These are phyloP conservation scores for Heteromormyrus szaboi DNA, from an alignment of 2,797 vertebrate genomes.

Conservation along the genomic window DNA sequence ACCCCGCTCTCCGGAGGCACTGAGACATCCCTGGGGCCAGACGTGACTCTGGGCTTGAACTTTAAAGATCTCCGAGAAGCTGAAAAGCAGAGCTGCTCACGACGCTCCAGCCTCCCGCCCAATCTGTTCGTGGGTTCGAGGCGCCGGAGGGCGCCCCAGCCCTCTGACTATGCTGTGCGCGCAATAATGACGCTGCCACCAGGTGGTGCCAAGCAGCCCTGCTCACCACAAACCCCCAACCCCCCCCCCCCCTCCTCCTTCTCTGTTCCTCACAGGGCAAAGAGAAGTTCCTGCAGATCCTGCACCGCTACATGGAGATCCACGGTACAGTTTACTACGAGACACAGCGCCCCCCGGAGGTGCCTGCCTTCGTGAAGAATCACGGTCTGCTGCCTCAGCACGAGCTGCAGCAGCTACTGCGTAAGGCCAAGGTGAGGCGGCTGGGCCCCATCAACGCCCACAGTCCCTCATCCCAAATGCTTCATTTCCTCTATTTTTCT, in stretches of 20 bases:
- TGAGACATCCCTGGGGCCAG: neutral
- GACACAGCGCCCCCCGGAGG: conserved; percentile 84
- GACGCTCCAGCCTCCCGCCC: neutral
- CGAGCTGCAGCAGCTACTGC: conserved; percentile 88
- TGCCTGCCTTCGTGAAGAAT: conserved; percentile 89
- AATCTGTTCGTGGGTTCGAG: neutral
- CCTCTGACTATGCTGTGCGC: neutral
- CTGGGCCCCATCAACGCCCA: neutral
- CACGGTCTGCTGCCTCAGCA: conserved; percentile 91
- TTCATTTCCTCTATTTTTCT: neutral
- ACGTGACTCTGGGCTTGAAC: neutral
- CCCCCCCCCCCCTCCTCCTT: neutral
- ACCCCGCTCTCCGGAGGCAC: neutral
- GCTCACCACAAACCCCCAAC: neutral
- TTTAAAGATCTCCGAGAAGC: neutral
- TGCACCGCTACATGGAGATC: conserved; percentile 92
- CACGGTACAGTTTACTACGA: conserved; percentile 93
- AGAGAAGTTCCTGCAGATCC: conserved; percentile 78
- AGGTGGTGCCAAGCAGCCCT: neutral
- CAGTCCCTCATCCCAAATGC: neutral
- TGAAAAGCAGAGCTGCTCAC: neutral
- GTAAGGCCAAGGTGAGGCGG: conserved; percentile 78
- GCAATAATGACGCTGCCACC: neutral
- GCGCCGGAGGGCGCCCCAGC: neutral
- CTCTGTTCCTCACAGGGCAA: conserved; percentile 67